Evolutionary conservation across 2,113 vertebrate species (phyloP).

Genomic region (Callospermophilus lateralis): DNA sequence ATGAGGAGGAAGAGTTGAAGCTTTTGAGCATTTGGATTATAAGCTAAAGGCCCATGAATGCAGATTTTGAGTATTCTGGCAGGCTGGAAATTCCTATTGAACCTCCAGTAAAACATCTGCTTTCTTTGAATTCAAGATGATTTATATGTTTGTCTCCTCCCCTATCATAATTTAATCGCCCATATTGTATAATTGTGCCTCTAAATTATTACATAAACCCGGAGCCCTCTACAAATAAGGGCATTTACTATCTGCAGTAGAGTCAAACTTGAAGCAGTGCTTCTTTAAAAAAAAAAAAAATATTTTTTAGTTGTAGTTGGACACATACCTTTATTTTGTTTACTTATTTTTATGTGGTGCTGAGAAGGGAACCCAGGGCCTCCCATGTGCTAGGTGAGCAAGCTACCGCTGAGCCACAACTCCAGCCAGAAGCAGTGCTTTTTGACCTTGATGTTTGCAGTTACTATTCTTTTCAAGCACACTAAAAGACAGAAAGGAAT

Average conservation of each 20-base stretch:
- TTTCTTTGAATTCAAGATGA: neutral
- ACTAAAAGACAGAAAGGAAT: constrained; percentile 72
- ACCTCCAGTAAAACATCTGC: neutral
- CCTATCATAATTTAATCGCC: neutral
- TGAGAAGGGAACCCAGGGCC: no score
- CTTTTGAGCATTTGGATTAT: neutral
- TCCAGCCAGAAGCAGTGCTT: neutral
- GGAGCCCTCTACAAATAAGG: neutral
- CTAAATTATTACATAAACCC: neutral
- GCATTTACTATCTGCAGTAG: neutral
- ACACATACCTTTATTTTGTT: no score
- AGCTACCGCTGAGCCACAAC: no score
- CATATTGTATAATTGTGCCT: neutral
- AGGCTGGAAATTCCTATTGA: neutral
- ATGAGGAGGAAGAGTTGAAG: neutral
- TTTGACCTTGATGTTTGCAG: constrained; percentile 79
- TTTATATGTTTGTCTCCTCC: neutral
- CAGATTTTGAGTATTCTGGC: neutral
- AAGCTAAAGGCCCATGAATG: neutral
- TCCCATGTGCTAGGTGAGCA: no score
- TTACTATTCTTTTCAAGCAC: constrained; percentile 70
- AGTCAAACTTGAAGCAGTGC: constrained; percentile 52
- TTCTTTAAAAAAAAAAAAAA: neutral
- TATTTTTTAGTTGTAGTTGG: no score
- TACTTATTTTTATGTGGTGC: no score